Percentiles rank a stretch among this genome's conserved stretches.
These are phyloP conservation scores for Crambe crambe DNA, from an alignment of 37 sponge, comb jelly and placozoan genomes.

Conservation along the genomic window DNA sequence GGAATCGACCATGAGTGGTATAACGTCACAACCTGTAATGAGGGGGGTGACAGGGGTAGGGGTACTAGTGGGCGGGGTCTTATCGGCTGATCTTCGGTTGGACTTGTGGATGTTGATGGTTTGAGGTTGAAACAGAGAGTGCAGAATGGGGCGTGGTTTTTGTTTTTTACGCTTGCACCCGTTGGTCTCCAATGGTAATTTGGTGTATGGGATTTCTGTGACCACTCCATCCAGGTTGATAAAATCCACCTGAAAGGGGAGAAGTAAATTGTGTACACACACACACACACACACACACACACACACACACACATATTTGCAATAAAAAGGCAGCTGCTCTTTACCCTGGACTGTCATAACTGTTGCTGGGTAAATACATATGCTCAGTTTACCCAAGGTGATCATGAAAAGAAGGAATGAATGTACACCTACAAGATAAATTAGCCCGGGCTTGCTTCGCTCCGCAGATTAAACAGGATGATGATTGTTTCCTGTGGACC, in stretches of 20 bases:
- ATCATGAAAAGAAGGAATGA: no score
- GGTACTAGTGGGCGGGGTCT: not conserved
- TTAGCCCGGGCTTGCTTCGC: no score
- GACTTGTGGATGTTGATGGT: not conserved
- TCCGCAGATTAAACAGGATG: no score
- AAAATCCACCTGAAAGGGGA: not conserved
- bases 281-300: not conserved
- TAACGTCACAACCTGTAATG: not conserved
- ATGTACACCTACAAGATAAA: no score
- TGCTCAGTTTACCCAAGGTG: no score
- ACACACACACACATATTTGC: no score
- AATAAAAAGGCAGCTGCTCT: no score
- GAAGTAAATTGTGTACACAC: not conserved
- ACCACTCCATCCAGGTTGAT: not conserved
- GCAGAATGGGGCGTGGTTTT: not conserved
- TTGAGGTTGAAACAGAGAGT: not conserved
- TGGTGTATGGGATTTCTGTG: not conserved
- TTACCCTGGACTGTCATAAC: no score
- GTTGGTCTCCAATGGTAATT: not conserved
- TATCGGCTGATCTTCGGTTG: not conserved
- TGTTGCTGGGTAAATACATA: no score
- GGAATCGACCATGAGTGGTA: not conserved
- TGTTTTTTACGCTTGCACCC: not conserved
- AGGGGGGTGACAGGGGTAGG: not conserved
- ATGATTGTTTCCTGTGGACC: no score